Percentiles rank a stretch among this genome's conserved stretches.
Evolutionary conservation across 2,113 vertebrate genomes (phyloP).

Genomic region (Myocastor coypus): DNA sequence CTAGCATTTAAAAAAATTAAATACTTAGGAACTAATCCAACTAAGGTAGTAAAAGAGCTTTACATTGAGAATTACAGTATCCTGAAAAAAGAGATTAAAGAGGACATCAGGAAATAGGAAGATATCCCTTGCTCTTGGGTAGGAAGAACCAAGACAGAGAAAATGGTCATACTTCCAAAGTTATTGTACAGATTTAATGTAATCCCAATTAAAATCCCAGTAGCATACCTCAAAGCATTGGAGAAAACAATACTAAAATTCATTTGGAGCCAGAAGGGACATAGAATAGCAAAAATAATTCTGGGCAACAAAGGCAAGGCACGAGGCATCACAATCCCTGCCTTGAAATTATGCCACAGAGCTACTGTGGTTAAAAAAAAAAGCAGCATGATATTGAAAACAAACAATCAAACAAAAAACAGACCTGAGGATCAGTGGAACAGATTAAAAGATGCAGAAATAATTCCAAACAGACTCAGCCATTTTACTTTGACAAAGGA

Average conservation of each 20-base stretch:
- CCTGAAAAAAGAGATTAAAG: not conserved
- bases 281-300: not conserved
- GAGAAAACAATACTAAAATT: not conserved
- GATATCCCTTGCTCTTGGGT: not conserved
- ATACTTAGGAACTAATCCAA: not conserved
- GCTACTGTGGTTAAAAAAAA: not conserved
- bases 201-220: not conserved
- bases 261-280: not conserved
- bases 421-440: not conserved
- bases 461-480: not conserved
- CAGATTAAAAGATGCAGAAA: not conserved
- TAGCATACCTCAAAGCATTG: not conserved
- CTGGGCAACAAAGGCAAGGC: not conserved
- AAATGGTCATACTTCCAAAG: not conserved
- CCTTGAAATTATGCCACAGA: not conserved
- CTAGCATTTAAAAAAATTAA: not conserved
- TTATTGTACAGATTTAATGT: not conserved
- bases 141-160: not conserved
- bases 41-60: not conserved
- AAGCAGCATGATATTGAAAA: not conserved
- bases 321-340: not conserved
- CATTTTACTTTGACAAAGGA: not conserved
- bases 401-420: not conserved
- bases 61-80: not conserved
- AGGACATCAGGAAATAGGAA: not conserved